phyloP scores from a whole-genome alignment of 2,888 invertebrate genomes.

The Drosophila paramelanica region DNA sequence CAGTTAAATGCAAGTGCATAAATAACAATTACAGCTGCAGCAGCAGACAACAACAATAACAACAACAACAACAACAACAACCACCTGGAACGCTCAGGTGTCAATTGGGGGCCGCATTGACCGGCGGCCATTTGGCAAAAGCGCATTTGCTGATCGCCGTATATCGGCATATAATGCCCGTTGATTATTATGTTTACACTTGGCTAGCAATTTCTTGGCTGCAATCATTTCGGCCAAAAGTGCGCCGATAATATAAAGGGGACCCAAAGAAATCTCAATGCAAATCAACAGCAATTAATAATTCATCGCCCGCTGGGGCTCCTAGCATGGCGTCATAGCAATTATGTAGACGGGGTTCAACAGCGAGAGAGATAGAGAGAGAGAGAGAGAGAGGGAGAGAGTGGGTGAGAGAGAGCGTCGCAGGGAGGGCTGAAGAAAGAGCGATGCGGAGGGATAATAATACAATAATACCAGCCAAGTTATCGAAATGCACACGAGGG shows the following conservation, averaged over 20 bases:
- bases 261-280: constrained; percentile 67
- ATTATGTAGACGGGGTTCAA: constrained; percentile 45
- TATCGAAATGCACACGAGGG: constrained; percentile 2
- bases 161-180: constrained; percentile 66
- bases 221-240: constrained; percentile 41
- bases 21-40: constrained; percentile 77
- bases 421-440: constrained; percentile 7
- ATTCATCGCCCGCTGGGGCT: constrained; percentile 76
- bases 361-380: constrained; percentile 1
- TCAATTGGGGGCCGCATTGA: constrained; percentile 73
- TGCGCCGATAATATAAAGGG: constrained; percentile 62
- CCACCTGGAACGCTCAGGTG: constrained; percentile 66
- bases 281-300: constrained; percentile 80
- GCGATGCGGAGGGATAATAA: neutral
- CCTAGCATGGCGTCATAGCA: constrained; percentile 63
- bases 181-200: constrained; percentile 80
- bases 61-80: constrained; percentile 39
- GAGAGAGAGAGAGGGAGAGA: too few species aligned
- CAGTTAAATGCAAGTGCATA: constrained; percentile 80
- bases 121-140: constrained; percentile 72
- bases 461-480: neutral
- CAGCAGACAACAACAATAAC: constrained; percentile 27
- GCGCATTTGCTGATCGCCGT: constrained; percentile 65
- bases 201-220: constrained; percentile 48
- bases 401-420: neutral